These are phyloP conservation scores for Aegotheles bennettii DNA, from an alignment of 2,113 vertebrate genomes.

Conservation along the genomic window DNA sequence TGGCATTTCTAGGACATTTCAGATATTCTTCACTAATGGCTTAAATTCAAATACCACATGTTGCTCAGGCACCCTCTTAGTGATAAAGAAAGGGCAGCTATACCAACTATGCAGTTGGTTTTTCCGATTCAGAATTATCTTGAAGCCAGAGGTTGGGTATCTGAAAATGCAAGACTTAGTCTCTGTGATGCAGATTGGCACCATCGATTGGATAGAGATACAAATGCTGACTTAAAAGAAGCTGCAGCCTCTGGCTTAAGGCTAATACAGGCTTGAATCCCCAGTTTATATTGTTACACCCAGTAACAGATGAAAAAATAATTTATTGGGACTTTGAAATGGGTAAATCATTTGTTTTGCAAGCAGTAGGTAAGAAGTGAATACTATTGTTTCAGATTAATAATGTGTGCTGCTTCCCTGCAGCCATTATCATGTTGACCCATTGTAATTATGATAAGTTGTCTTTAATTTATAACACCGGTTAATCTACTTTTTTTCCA, in stretches of 20 bases:
- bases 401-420: neutral
- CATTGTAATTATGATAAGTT: neutral
- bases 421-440: neutral
- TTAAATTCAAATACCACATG: neutral
- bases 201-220: neutral
- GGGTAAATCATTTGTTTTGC: neutral
- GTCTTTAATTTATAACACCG: neutral
- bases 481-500: neutral
- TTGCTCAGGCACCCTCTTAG: neutral
- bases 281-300: neutral
- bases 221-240: neutral
- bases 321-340: neutral
- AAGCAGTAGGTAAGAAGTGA: neutral
- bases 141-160: neutral
- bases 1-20: neutral
- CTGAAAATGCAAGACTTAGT: neutral
- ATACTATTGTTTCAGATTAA: neutral
- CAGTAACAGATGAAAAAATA: neutral
- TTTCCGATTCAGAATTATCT: neutral
- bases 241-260: neutral
- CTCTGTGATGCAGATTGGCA: neutral
- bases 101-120: neutral
- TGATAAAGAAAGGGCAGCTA: neutral
- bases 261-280: neutral
- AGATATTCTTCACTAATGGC: neutral